Percentiles rank a stretch among this genome's conserved stretches.
phyloP scores from a whole-genome alignment of 2,113 vertebrate species.

The Dicrurus megarhynchus region DNA sequence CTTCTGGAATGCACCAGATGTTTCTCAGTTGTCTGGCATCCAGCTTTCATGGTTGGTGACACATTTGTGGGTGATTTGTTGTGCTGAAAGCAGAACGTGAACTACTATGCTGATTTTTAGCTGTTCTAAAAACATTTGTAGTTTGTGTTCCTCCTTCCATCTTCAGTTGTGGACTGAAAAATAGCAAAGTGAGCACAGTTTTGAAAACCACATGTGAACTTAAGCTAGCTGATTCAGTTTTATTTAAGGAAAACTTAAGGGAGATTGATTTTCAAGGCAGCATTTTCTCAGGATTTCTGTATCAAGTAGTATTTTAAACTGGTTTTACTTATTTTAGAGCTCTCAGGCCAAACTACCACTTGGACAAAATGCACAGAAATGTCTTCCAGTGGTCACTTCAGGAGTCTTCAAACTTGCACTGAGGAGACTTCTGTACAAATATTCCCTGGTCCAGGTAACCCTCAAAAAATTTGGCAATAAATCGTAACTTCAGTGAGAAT shows the following conservation, averaged over 20 bases:
- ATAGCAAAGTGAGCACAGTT: background rate
- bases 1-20: background rate
- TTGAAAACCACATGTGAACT: background rate
- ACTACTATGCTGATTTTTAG: background rate
- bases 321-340: background rate
- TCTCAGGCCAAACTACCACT: background rate
- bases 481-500: background rate
- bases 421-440: background rate
- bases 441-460: background rate
- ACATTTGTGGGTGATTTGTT: background rate
- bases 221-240: background rate
- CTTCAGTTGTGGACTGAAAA: background rate
- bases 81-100: background rate
- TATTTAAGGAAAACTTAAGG: background rate
- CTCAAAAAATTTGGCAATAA: background rate
- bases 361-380: background rate
- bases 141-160: background rate
- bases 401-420: background rate
- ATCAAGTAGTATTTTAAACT: background rate
- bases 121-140: background rate
- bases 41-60: background rate
- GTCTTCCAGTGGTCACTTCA: background rate
- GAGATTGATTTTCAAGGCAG: background rate
- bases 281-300: background rate
- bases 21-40: background rate